Percentiles rank a stretch among this genome's conserved stretches.
Evolutionary conservation across 2,113 vertebrate genomes (phyloP).

Genomic region (Prinia subflava): DNA sequence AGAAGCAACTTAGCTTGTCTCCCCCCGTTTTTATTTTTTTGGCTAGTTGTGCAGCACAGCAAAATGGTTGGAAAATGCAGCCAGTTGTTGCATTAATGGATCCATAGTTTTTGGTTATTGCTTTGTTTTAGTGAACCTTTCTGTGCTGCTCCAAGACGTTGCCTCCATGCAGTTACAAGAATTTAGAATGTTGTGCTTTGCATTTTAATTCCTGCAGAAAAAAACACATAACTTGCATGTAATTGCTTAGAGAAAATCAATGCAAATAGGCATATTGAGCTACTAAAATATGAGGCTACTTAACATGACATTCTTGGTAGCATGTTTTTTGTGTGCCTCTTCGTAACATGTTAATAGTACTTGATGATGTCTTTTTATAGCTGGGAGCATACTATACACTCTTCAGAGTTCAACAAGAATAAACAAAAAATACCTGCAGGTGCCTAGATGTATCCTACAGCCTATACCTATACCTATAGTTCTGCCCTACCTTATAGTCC

Average conservation of each 20-base stretch:
- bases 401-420: neutral
- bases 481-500: neutral
- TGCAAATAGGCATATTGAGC: neutral
- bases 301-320: neutral
- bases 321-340: constrained; percentile 32
- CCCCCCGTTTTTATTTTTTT: neutral
- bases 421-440: neutral
- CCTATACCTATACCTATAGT: neutral
- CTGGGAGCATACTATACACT: neutral
- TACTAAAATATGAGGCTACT: constrained; percentile 40
- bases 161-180: neutral
- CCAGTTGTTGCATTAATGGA: neutral
- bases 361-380: neutral
- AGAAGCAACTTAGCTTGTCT: neutral
- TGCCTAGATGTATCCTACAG: neutral
- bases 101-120: neutral
- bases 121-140: neutral
- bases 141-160: neutral
- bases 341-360: neutral
- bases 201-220: constrained; percentile 36
- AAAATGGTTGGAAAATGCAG: neutral
- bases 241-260: constrained; percentile 9
- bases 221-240: neutral
- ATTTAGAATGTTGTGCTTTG: constrained; percentile 30
- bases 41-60: neutral